Percentiles rank a stretch among this genome's conserved stretches.
Conservation (phyloP, 2,888 invertebrate genomes). For the Lepidonotus clava region DNA sequence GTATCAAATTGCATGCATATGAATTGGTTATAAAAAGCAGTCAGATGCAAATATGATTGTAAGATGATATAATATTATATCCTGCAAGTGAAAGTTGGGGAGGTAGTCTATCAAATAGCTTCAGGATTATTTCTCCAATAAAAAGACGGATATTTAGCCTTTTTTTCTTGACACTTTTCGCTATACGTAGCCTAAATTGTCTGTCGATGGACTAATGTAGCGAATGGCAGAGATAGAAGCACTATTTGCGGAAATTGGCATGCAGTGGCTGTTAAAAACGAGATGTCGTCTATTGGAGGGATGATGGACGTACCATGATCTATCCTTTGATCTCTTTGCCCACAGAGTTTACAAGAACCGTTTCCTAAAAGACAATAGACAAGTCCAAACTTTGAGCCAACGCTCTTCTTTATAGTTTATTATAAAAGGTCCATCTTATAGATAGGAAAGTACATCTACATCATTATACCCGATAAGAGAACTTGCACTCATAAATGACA, state of each 20-base stretch:
- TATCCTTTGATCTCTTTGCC: too few relatives aligned
- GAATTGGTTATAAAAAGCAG: not conserved
- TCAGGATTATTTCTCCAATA: not conserved
- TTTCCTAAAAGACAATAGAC: too few relatives aligned
- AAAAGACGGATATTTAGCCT: not conserved
- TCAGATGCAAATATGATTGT: too few relatives aligned
- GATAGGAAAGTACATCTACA: not conserved
- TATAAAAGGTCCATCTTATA: not conserved
- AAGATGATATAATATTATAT: not conserved
- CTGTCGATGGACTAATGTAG: not conserved
- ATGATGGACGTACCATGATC: too few relatives aligned
- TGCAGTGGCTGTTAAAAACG: too few relatives aligned
- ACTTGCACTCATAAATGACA: not conserved
- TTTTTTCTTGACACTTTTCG: not conserved
- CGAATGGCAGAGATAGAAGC: too few relatives aligned
- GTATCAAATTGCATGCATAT: not conserved
- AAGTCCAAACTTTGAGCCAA: too few relatives aligned
- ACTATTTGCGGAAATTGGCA: too few relatives aligned
- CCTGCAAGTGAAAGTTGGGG: not conserved
- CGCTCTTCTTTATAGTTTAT: not conserved
- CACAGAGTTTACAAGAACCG: too few relatives aligned
- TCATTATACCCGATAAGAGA: not conserved
- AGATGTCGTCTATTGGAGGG: too few relatives aligned
- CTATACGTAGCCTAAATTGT: not conserved
- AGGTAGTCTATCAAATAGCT: not conserved